Conservation (phyloP, 2,113 vertebrate species). For the Alexandromys fortis region DNA sequence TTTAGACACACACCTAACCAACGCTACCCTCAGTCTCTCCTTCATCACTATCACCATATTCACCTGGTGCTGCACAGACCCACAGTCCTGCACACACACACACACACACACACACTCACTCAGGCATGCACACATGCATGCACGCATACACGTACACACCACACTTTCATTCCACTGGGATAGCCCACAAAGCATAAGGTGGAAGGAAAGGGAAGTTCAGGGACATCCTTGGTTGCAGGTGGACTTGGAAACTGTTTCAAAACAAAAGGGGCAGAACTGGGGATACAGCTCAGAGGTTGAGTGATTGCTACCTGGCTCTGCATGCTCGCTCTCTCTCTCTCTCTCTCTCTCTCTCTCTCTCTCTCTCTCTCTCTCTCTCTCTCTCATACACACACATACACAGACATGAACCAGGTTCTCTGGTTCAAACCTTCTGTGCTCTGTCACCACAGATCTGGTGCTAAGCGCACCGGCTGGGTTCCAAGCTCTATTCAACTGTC, state of each 20-base stretch:
- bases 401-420: neutral
- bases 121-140: too few relatives aligned
- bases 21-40: neutral
- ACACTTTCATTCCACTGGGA: neutral
- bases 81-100: neutral
- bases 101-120: too few relatives aligned
- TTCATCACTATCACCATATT: neutral
- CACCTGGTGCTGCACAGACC: neutral
- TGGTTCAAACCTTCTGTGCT: neutral
- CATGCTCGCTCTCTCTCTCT: neutral
- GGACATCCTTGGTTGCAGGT: neutral
- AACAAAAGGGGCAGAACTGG: neutral
- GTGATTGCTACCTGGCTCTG: neutral
- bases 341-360: too few relatives aligned
- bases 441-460: neutral
- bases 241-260: neutral
- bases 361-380: neutral
- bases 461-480: neutral
- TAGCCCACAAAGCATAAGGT: neutral
- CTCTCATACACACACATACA: neutral
- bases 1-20: neutral
- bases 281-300: neutral
- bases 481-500: neutral
- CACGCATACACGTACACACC: neutral
- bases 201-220: neutral